Evolutionary conservation across 2,113 vertebrate species (phyloP), one percentile per base, ranked within the genome.

Genomic region (Amblyornis subalaris): DNA sequence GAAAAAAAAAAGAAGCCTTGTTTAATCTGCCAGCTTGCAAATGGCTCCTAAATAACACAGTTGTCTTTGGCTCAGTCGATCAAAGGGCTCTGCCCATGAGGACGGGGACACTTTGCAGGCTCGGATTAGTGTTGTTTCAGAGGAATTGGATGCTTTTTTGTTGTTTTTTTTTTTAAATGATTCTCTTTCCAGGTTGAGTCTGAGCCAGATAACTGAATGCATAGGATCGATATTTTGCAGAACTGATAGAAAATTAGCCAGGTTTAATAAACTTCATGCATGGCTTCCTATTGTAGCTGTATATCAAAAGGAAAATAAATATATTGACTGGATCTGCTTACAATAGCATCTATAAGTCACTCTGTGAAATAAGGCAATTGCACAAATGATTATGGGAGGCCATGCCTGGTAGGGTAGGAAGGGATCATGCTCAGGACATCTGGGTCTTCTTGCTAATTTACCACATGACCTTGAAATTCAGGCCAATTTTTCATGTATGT

Each of bases 191-290:
- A 77, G 58, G 53, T n/a, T 81, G 93, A 93, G 74, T 42, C 76
- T 44, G 81, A 92, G 94, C 83, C 85, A 90, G 79, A 84, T 20
- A 75, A 80, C 76, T 38, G 90, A 86, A 94, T 26, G 80, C 67
- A 75, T 7, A 16, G 90, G 86, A 96, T 96, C 91, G 1, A 97
- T 97, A 85, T 75, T 90, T 94, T 23, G 90, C 88, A 97, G 94
- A 95, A 96, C 83, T 72, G 95, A 90, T 96, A 95, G 95, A 95
- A 96, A 96, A 97, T 96, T 96, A 97, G 90, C 79, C 88, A 81
- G 88, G 88, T 95, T 96, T 97, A 96, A 97, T 96, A 95, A 96
- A 96, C 85, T 88, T 90, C 92, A 95, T 87, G 94, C 96, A 78
- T 90, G 94, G 88, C 92, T 95, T 97, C 93, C 79, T 95, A 69